phyloP scores from a whole-genome alignment of 2,888 invertebrate genomes.

The Balanococcus diminutus region DNA sequence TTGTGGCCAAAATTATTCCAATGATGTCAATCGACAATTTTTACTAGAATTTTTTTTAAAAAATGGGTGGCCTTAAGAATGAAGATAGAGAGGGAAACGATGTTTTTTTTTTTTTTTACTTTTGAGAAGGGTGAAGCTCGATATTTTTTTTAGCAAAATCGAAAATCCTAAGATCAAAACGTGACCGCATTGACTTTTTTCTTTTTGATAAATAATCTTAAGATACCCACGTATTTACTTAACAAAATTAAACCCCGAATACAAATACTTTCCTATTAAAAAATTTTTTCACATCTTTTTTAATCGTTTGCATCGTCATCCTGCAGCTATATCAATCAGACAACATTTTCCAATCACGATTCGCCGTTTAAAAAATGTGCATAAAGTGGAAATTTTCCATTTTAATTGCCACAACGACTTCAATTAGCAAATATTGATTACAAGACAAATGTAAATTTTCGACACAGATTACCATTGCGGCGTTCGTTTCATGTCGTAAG shows the following conservation, averaged over 20 bases:
- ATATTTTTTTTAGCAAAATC: no score
- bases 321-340: neutral
- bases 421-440: conserved; percentile 4
- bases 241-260: neutral
- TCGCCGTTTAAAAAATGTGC: neutral
- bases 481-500: neutral
- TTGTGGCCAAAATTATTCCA: no score
- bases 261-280: conserved; percentile 3
- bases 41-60: no score
- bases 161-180: no score
- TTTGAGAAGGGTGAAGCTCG: no score
- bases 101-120: no score
- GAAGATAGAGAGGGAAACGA: no score
- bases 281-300: conserved; percentile 4
- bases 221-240: neutral
- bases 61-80: no score
- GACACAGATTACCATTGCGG: neutral
- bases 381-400: neutral
- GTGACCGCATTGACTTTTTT: neutral
- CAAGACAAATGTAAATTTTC: neutral
- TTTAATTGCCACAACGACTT: neutral
- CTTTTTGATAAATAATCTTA: neutral
- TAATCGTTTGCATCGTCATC: neutral
- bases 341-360: neutral
- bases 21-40: no score